phyloP scores from a whole-genome alignment of 2,797 vertebrate genomes.

The Xiphorhynchus erythropygius region DNA sequence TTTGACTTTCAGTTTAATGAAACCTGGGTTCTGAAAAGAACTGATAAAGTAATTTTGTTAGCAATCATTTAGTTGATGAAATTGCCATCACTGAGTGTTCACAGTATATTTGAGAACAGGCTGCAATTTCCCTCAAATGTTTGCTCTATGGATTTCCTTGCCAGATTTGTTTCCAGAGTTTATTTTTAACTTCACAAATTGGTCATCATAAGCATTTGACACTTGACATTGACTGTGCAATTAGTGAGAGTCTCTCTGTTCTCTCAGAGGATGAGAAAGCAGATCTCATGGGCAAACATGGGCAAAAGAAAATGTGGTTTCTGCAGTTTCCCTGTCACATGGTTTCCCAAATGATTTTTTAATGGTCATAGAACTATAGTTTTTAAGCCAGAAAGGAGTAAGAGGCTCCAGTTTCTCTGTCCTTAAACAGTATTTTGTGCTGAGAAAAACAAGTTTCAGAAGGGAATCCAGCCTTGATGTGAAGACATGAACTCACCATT shows the following conservation, averaged over 20 bases:
- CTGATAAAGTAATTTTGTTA: background rate
- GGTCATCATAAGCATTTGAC: background rate
- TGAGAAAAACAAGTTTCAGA: background rate
- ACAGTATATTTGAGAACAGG: background rate
- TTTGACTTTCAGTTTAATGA: background rate
- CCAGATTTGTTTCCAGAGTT: background rate
- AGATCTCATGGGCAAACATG: background rate
- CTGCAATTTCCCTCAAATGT: background rate
- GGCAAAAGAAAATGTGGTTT: background rate
- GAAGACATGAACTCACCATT: accelerated
- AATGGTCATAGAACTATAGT: background rate
- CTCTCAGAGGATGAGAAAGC: background rate
- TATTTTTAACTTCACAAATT: background rate
- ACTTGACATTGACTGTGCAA: background rate
- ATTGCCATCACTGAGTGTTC: background rate
- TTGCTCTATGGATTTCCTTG: background rate
- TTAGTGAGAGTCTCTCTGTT: background rate
- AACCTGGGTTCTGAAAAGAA: background rate
- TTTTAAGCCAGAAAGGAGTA: background rate
- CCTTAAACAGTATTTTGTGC: background rate
- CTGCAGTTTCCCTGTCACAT: background rate
- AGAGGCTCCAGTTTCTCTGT: background rate
- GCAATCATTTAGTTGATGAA: background rate
- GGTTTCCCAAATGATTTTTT: background rate
- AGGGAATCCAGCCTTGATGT: background rate